Conservation (phyloP, 2,888 invertebrate genomes). For the Julus scandinavius region DNA sequence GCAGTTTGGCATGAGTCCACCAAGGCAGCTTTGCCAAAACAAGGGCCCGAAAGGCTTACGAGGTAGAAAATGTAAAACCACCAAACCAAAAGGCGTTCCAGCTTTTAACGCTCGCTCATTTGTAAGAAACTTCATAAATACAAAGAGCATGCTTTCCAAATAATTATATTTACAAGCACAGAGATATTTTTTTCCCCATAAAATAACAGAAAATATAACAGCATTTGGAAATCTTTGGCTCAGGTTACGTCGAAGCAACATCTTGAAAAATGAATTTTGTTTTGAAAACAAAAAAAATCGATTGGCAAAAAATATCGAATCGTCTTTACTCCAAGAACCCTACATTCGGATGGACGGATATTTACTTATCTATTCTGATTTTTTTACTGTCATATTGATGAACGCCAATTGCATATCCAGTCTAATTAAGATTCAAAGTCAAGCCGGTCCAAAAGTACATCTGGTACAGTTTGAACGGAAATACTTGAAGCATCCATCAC, state of each 20-base stretch:
- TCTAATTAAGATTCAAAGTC: background rate
- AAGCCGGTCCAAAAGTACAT: background rate
- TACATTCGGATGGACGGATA: background rate
- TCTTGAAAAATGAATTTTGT: background rate
- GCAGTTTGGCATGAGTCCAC: background rate
- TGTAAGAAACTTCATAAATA: too few relatives aligned
- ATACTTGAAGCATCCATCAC: background rate
- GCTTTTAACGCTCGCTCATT: too few relatives aligned
- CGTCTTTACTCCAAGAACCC: background rate
- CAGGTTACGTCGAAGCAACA: background rate
- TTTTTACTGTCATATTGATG: background rate
- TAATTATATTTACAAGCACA: too few relatives aligned
- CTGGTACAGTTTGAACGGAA: background rate
- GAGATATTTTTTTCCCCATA: too few relatives aligned
- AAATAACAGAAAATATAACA: too few relatives aligned
- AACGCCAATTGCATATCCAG: background rate
- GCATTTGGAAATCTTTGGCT: too few relatives aligned
- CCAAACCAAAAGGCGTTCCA: too few relatives aligned
- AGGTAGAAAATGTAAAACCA: too few relatives aligned
- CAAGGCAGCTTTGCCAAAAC: background rate
- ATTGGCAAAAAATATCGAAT: background rate
- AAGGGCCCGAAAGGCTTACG: background rate
- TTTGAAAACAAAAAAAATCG: background rate
- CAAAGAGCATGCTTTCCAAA: too few relatives aligned
- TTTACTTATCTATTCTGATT: background rate